These are phyloP conservation scores for Apis mellifera DNA, from an alignment of 1,140 invertebrate species.

Conservation along the genomic window DNA sequence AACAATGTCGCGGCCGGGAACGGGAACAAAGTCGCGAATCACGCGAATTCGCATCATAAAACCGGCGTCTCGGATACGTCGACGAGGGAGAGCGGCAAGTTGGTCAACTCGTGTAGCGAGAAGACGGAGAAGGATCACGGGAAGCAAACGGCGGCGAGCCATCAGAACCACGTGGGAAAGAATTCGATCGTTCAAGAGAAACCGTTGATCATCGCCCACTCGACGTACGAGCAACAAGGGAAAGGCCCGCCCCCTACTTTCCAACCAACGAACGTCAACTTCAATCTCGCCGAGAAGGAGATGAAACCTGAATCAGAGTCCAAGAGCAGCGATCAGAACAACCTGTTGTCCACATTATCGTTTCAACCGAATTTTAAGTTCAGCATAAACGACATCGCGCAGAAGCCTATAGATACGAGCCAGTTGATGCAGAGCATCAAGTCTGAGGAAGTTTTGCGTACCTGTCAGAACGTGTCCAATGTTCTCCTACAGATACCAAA, in stretches of 20 bases:
- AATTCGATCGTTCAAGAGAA: slow-evolving; percentile 51
- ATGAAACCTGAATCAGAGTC: slow-evolving; percentile 55
- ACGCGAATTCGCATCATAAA: slow-evolving; percentile 58
- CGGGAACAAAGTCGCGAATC: slow-evolving; percentile 43
- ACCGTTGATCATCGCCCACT: slow-evolving; percentile 19
- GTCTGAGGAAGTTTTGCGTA: slow-evolving; percentile 76
- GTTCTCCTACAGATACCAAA: slow-evolving; percentile 78
- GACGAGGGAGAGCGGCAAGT: slow-evolving; percentile 54
- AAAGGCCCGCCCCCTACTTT: slow-evolving; percentile 25
- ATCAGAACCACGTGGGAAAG: slow-evolving; percentile 53
- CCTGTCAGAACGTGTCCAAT: slow-evolving; percentile 78
- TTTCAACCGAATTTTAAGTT: slow-evolving; percentile 73
- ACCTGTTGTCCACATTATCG: slow-evolving; percentile 65
- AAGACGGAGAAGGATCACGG: slow-evolving; percentile 51
- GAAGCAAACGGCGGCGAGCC: slow-evolving; percentile 29
- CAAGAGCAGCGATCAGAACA: slow-evolving; percentile 63
- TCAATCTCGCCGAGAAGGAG: slow-evolving; percentile 58
- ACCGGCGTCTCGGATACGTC: slow-evolving; percentile 35
- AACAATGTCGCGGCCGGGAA: slow-evolving; percentile 43
- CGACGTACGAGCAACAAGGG: slow-evolving; percentile 37
- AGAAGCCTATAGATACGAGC: slow-evolving; percentile 64
- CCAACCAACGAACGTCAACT: slow-evolving; percentile 32
- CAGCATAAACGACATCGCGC: slow-evolving; percentile 64
- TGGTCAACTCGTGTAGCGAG: slow-evolving; percentile 53
- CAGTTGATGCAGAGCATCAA: slow-evolving; percentile 75